A percentile compares a stretch with the other conserved stretches of the same genome.
These are phyloP conservation scores for Triplophysa rosa DNA, from an alignment of 2,113 vertebrate species.

Conservation along the genomic window DNA sequence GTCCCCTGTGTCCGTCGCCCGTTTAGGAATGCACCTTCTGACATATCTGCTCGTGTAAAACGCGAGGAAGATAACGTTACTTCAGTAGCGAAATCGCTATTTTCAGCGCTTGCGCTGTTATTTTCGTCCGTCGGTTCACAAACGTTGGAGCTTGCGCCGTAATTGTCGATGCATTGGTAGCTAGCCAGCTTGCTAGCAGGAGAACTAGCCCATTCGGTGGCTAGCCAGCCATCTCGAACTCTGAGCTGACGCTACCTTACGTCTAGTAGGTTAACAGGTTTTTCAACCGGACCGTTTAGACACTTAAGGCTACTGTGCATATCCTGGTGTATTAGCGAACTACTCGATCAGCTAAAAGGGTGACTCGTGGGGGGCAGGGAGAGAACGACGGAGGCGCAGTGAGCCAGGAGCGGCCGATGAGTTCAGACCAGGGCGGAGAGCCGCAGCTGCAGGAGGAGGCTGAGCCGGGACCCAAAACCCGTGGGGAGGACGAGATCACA, in stretches of 20 bases:
- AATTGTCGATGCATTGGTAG: slow-evolving; percentile 66
- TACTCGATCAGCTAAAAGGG: slow-evolving; percentile 48
- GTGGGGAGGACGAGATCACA: slow-evolving; percentile 69
- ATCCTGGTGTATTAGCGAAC: neutral
- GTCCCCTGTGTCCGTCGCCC: slow-evolving; percentile 80
- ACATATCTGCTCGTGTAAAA: slow-evolving; percentile 51
- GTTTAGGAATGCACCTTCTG: slow-evolving; percentile 67
- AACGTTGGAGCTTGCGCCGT: slow-evolving; percentile 30
- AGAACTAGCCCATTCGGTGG: slow-evolving; percentile 59
- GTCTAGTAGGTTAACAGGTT: neutral
- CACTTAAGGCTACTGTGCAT: neutral
- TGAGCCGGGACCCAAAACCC: slow-evolving; percentile 74
- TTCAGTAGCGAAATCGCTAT: slow-evolving; percentile 49
- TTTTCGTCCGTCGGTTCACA: slow-evolving; percentile 10
- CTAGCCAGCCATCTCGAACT: slow-evolving; percentile 56
- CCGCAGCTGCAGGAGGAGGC: slow-evolving; percentile 80
- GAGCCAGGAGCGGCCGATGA: slow-evolving; percentile 82
- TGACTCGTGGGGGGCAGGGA: slow-evolving; percentile 69
- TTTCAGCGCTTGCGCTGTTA: slow-evolving; percentile 42
- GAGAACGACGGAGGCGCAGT: slow-evolving; percentile 75
- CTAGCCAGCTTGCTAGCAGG: slow-evolving; percentile 63
- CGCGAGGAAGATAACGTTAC: slow-evolving; percentile 45
- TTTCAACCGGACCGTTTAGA: slow-evolving; percentile 11
- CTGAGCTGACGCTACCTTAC: slow-evolving; percentile 25
- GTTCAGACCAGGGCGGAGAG: slow-evolving; percentile 81